Percentiles rank a stretch among this genome's conserved stretches.
phyloP scores from a whole-genome alignment of 2,113 vertebrate species.

The Rhineura floridana region DNA sequence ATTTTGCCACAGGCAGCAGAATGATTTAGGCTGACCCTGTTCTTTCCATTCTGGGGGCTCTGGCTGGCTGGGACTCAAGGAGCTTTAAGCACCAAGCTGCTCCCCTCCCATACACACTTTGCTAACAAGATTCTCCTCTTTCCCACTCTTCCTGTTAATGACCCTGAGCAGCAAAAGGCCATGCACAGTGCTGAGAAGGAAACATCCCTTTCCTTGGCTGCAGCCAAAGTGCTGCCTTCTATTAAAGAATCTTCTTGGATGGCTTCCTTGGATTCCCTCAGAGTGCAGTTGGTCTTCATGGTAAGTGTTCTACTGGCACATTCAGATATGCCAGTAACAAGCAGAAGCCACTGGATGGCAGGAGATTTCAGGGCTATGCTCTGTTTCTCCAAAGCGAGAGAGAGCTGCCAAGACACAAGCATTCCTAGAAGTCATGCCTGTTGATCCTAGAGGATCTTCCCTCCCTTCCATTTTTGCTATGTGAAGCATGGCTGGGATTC shows the following conservation, averaged over 20 bases:
- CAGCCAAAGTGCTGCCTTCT: background rate
- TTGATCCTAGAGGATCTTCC: background rate
- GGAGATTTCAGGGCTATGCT: background rate
- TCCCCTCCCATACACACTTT: background rate
- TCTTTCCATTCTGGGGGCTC: background rate
- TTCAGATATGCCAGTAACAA: background rate
- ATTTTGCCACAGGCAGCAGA: too few species aligned
- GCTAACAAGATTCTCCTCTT: too few species aligned
- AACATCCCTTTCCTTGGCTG: background rate
- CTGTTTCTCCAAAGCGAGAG: background rate
- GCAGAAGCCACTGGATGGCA: background rate
- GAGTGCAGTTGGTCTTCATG: background rate
- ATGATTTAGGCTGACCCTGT: too few species aligned
- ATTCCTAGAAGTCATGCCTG: background rate
- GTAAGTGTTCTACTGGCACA: background rate
- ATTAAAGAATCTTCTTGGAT: background rate
- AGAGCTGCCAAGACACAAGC: background rate
- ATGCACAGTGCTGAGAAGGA: background rate
- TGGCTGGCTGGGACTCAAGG: background rate
- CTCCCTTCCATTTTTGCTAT: too few species aligned
- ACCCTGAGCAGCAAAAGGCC: background rate
- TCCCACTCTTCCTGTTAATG: background rate
- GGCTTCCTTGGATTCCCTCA: background rate
- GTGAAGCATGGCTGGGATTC: background rate
- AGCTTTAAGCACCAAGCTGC: background rate